Conservation (phyloP, 1,140 invertebrate species). For the Choristoneura fumiferana region DNA sequence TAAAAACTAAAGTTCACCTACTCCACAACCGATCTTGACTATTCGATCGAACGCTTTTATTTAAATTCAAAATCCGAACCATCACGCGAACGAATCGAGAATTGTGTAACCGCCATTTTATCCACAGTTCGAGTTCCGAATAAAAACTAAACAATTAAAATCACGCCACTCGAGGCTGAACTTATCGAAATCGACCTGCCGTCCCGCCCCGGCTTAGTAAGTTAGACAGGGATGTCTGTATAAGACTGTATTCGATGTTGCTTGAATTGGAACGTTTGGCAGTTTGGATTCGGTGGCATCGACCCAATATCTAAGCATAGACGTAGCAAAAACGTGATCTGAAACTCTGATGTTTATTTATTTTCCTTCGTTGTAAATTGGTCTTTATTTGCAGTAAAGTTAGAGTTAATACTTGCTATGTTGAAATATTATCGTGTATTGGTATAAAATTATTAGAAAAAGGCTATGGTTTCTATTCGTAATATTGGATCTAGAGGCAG, state of each 20-base stretch:
- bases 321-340: constrained; percentile 15
- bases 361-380: no score
- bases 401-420: no score
- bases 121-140: constrained; percentile 4
- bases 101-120: constrained; percentile 13
- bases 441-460: no score
- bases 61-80: constrained; percentile 2
- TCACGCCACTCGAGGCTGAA: not conserved
- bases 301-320: constrained; percentile 9
- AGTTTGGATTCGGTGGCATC: constrained; percentile 5
- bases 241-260: not conserved
- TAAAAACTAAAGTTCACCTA: no score
- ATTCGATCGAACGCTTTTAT: not conserved
- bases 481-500: no score
- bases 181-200: not conserved
- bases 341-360: constrained; percentile 4
- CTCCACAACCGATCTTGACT: no score
- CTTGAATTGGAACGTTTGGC: not conserved
- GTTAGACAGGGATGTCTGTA: not conserved
- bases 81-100: constrained; percentile 1
- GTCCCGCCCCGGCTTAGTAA: not conserved
- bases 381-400: no score
- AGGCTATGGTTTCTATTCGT: no score
- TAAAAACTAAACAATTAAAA: constrained; percentile 18
- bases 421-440: no score